These are phyloP conservation scores for Lutraria lutraria DNA, from an alignment of 2,888 invertebrate genomes.

Conservation along the genomic window DNA sequence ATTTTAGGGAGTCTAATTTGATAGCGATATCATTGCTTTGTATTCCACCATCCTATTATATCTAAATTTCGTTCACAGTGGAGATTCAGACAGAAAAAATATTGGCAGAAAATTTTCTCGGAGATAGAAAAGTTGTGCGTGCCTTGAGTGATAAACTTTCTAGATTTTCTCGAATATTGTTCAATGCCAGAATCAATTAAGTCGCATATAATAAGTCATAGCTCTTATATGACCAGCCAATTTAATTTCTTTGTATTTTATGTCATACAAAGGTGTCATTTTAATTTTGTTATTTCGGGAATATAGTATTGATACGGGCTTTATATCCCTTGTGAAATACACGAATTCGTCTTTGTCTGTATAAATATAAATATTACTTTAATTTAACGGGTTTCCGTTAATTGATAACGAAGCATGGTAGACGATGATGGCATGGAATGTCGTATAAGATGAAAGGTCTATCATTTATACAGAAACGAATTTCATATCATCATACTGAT, in stretches of 20 bases:
- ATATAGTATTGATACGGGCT: conserved; percentile 58
- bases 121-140: conserved; percentile 35
- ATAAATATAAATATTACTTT: conserved; percentile 69
- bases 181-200: conserved; percentile 54
- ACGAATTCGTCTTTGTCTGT: conserved; percentile 53
- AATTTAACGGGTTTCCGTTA: conserved; percentile 64
- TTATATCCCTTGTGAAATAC: conserved; percentile 58
- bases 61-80: not conserved
- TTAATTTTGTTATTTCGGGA: conserved; percentile 63
- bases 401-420: conserved; percentile 54
- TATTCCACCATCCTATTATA: not conserved
- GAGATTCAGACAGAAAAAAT: conserved; percentile 24
- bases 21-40: not conserved
- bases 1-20: conserved; percentile 7
- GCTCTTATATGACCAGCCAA: conserved; percentile 50
- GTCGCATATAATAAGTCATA: conserved; percentile 43
- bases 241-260: conserved; percentile 69
- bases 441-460: conserved; percentile 47
- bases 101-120: conserved; percentile 31
- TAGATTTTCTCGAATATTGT: conserved; percentile 38
- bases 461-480: conserved; percentile 34
- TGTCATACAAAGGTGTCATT: conserved; percentile 63
- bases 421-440: conserved; percentile 34
- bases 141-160: conserved; percentile 40
- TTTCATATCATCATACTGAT: conserved; percentile 1